phyloP scores from a whole-genome alignment of 2,888 invertebrate species.

The Belgica antarctica region DNA sequence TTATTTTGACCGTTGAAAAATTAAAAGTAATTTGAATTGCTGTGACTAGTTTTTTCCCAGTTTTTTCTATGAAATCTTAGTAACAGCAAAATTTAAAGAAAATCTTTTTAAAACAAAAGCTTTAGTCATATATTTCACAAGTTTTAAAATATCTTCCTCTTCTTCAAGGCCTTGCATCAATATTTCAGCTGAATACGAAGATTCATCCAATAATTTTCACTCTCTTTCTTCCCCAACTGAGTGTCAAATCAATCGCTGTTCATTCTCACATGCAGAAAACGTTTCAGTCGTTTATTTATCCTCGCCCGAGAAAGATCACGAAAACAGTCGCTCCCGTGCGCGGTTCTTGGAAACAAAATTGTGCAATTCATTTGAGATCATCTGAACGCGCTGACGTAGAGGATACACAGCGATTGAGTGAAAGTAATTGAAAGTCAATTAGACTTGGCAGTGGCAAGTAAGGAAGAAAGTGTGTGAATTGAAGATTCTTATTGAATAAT shows the following conservation, averaged over 20 bases:
- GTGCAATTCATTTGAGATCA: conserved; percentile 22
- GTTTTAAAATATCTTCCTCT: no score
- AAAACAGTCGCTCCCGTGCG: not conserved
- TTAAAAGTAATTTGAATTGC: no score
- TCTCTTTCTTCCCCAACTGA: not conserved
- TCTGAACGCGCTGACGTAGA: not conserved
- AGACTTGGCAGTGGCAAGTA: not conserved
- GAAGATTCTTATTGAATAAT: conserved; percentile 38
- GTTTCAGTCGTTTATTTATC: not conserved
- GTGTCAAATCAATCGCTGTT: not conserved
- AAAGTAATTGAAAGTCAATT: not conserved
- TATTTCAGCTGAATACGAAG: not conserved
- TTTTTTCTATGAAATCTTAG: no score
- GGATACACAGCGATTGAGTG: not conserved
- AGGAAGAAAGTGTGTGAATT: not conserved
- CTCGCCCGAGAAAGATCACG: not conserved
- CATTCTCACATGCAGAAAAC: not conserved
- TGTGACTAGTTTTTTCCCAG: no score
- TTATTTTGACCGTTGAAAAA: no score
- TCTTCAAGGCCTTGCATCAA: no score
- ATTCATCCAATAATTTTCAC: not conserved
- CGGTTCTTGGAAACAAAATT: conserved; percentile 6
- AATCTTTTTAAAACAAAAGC: no score
- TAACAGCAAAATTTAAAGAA: no score
- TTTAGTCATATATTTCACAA: no score